Conservation (phyloP, 2,888 invertebrate species). For the Spisula subtruncata region DNA sequence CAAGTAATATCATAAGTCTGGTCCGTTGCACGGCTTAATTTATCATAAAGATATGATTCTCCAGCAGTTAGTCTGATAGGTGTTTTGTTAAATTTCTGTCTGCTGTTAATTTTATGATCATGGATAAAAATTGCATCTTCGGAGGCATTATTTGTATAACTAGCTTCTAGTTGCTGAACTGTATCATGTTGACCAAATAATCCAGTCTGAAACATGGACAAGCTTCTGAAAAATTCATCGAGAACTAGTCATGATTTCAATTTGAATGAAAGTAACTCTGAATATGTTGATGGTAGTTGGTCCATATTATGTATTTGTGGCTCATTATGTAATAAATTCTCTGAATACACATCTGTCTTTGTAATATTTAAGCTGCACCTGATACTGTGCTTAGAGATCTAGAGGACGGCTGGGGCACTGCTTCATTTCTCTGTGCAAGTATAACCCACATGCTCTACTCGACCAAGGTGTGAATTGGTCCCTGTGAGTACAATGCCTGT, state of each 20-base stretch:
- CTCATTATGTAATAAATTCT: constrained; percentile 51
- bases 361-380: background rate
- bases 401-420: too few species aligned
- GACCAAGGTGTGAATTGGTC: too few species aligned
- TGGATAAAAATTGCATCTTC: background rate
- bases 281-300: constrained; percentile 21
- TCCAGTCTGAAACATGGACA: background rate
- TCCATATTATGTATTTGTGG: constrained; percentile 37
- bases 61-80: too few species aligned
- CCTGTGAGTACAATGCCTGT: too few species aligned
- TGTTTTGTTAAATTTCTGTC: too few species aligned
- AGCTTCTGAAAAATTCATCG: background rate
- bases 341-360: background rate
- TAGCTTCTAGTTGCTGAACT: background rate
- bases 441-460: too few species aligned
- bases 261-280: background rate
- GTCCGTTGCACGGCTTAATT: too few species aligned
- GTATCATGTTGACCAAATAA: background rate
- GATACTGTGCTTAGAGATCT: too few species aligned
- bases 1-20: too few species aligned
- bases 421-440: too few species aligned
- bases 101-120: too few species aligned
- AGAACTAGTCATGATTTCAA: background rate
- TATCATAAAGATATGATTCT: too few species aligned
- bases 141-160: background rate